Base-by-base conservation (phyloP, 2,113 vertebrate species). In the Cyprinodon brontotheroides region DNA sequence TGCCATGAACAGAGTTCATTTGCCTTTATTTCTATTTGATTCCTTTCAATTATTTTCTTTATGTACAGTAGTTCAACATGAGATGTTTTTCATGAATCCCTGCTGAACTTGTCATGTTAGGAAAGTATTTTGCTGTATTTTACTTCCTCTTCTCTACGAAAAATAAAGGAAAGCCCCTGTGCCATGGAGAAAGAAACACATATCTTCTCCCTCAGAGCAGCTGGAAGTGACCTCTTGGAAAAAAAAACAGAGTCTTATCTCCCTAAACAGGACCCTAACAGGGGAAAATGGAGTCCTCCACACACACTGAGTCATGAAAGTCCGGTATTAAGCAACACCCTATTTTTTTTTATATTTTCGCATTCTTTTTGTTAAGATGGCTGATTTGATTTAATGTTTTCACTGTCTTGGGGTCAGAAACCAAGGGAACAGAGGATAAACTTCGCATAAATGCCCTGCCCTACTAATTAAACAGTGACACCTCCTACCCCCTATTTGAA, bases 151-250 rank as follows among this genome's bases (percentile, higher is more conserved):
- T 80, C 57, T 15, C 66, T 36, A 68, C 68, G 83, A 74, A 78
- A 87, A 70, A 80, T 67, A 81, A 70, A 73, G 91, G 86, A 89
- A 90, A 72, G 71, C 3, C 37, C 74, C 62, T n/a, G 72, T 85
- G 77, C 86, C 61, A 4, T 65, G 63, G 75, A 89, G 85, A 86
- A 66, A 75, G 69, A 84, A 40, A 67, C 62, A 74, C 74, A 82
- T 86, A 86, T 89, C 85, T 88, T 83, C 64, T 29, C 41, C 87
- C 75, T 80, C 53, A 83, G 29, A 29, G 70, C 79, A 73, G 64
- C 80, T 87, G 89, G 90, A 89, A 90, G 60, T 88, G 74, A 82
- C 76, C 76, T 74, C 67, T 60, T 82, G 86, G 85, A 87, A 92
- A 50, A 0, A 61, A 71, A 29, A 29, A 29, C 29, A 61, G 39